Conservation (phyloP, 2,113 vertebrate genomes). For the Megaceryle torquata region DNA sequence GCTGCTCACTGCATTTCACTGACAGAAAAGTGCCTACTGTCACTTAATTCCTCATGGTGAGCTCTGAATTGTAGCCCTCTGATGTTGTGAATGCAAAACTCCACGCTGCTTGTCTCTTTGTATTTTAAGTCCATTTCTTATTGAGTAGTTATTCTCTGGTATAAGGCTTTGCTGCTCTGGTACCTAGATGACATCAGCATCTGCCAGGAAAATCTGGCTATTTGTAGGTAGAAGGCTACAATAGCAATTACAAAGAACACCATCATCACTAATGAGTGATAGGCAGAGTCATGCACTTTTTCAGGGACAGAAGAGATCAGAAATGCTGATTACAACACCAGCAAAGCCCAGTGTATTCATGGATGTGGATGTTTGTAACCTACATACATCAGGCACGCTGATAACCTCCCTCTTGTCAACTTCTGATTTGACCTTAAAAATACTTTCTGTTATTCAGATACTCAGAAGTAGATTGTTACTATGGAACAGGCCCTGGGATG, state of each 20-base stretch:
- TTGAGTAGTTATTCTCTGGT: not conserved
- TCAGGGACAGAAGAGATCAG: not conserved
- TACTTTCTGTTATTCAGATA: not conserved
- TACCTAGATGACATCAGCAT: not conserved
- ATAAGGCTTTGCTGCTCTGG: not conserved
- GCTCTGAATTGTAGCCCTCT: not conserved
- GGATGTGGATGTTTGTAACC: too few species aligned
- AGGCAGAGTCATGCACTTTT: not conserved
- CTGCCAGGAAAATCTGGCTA: not conserved
- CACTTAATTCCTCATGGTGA: not conserved
- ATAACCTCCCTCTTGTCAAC: not conserved
- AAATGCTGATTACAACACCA: not conserved
- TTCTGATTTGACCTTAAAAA: not conserved
- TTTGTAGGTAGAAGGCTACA: not conserved
- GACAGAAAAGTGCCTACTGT: not conserved
- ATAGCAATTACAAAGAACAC: not conserved
- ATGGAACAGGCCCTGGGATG: not conserved
- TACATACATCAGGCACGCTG: fast-evolving
- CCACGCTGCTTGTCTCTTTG: not conserved
- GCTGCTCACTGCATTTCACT: not conserved
- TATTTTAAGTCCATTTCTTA: not conserved
- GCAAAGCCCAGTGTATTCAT: not conserved
- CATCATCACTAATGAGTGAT: not conserved
- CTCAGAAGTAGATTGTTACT: not conserved
- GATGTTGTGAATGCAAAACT: not conserved